Conservation (phyloP, 2,113 vertebrate species). For the Myxocyprinus asiaticus region DNA sequence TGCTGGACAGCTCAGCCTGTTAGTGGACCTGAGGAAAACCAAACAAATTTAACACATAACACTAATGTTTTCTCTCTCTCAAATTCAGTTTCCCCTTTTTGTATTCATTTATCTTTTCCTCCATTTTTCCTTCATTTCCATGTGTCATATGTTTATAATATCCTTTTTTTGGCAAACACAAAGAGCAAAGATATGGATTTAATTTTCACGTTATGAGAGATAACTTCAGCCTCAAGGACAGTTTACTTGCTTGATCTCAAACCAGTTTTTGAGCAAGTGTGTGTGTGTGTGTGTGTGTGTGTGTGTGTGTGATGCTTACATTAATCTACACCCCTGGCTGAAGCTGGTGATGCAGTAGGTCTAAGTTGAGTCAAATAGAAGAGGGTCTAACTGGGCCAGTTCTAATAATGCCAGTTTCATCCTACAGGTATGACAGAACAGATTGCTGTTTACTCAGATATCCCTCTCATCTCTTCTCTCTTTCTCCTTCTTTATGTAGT, state of each 20-base stretch:
- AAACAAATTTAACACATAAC: too few relatives aligned
- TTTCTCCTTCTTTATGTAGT: background rate
- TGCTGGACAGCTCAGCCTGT: too few relatives aligned
- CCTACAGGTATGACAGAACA: background rate
- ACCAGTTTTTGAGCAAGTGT: background rate
- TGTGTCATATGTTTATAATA: background rate
- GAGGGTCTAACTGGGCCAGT: background rate
- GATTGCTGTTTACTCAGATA: slow-evolving; percentile 4
- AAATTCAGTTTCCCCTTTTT: background rate
- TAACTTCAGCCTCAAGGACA: background rate
- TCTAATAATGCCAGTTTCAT: background rate
- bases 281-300: background rate
- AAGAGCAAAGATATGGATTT: background rate
- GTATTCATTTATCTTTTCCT: too few relatives aligned
- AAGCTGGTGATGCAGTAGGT: background rate
- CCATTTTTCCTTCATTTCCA: background rate
- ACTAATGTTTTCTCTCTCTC: too few relatives aligned
- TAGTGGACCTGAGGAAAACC: too few relatives aligned
- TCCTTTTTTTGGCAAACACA: background rate
- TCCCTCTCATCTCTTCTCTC: background rate
- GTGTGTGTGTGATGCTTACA: background rate
- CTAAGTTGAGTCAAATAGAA: background rate
- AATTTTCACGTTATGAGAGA: background rate
- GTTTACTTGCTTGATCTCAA: background rate
- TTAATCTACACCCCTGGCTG: background rate